These are phyloP conservation scores for Penaeus indicus DNA, from an alignment of 1,140 invertebrate genomes.

Conservation along the genomic window DNA sequence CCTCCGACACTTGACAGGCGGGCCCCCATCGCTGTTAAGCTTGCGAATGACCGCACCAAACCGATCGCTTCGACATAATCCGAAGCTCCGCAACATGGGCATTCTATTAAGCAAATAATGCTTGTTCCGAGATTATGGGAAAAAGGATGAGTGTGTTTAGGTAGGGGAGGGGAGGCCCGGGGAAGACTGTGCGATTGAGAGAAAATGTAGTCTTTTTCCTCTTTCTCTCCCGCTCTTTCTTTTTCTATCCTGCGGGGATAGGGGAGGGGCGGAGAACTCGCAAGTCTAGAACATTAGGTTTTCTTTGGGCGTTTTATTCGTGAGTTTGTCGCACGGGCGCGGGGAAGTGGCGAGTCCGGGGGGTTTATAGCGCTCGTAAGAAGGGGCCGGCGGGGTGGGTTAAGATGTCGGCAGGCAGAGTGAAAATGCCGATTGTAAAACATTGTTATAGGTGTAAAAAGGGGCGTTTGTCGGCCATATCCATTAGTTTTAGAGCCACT, in stretches of 20 bases:
- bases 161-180: too few species aligned
- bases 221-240: neutral
- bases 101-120: constrained; percentile 46
- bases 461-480: constrained; percentile 57
- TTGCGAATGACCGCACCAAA: constrained; percentile 46
- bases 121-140: too few species aligned
- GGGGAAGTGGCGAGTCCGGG: constrained; percentile 22
- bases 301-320: constrained; percentile 47
- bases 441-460: constrained; percentile 58
- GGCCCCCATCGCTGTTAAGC: constrained; percentile 42
- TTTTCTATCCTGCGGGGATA: constrained; percentile 2
- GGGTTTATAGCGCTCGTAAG: constrained; percentile 59
- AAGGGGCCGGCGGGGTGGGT: constrained; percentile 31
- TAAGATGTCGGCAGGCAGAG: constrained; percentile 47
- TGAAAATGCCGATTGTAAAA: constrained; percentile 60
- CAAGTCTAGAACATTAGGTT: constrained; percentile 16
- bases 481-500: constrained; percentile 59
- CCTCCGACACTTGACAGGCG: constrained; percentile 57
- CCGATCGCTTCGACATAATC: constrained; percentile 50
- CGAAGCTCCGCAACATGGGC: constrained; percentile 8
- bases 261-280: constrained; percentile 21
- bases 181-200: too few species aligned
- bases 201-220: too few species aligned
- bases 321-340: constrained; percentile 42
- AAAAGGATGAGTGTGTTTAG: too few species aligned